A percentile compares a stretch with the other conserved stretches of the same genome.
phyloP scores from a whole-genome alignment of 2,113 vertebrate species.

The Origma solitaria region DNA sequence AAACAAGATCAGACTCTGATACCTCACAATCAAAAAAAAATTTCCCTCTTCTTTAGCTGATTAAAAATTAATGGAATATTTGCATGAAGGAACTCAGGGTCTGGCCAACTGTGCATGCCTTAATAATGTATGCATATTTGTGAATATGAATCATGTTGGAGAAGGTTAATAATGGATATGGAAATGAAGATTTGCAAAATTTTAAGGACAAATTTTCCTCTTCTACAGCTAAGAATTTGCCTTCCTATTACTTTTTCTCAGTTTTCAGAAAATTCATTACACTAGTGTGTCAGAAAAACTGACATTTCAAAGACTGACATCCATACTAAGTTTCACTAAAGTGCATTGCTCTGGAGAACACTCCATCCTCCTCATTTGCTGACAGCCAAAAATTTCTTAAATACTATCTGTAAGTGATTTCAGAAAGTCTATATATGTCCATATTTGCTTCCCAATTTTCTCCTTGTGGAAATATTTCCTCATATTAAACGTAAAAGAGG shows the following conservation, averaged over 20 bases:
- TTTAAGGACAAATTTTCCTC: constrained; percentile 11
- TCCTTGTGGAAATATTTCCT: not conserved
- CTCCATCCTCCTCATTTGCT: not conserved
- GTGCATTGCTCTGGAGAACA: not conserved
- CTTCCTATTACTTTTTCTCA: constrained; percentile 17
- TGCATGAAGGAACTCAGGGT: not conserved
- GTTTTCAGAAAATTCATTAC: constrained; percentile 51
- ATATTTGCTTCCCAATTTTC: not conserved
- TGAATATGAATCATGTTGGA: constrained; percentile 18
- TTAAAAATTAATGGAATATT: not conserved
- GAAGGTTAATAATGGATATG: constrained; percentile 10
- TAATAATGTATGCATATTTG: constrained; percentile 8
- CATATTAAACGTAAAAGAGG: not conserved
- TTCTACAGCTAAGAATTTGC: constrained; percentile 2
- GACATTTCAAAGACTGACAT: constrained; percentile 22
- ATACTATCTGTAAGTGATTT: not conserved
- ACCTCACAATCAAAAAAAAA: not conserved
- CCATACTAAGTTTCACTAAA: constrained; percentile 1
- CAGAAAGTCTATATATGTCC: not conserved
- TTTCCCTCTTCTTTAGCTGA: not conserved
- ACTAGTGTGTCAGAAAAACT: constrained; percentile 26
- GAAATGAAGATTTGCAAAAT: constrained; percentile 26
- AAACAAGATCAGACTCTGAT: not conserved
- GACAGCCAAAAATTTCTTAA: not conserved
- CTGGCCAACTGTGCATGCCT: not conserved